Conservation (phyloP, 2,888 invertebrate species). For the Tubulanus polymorphus region DNA sequence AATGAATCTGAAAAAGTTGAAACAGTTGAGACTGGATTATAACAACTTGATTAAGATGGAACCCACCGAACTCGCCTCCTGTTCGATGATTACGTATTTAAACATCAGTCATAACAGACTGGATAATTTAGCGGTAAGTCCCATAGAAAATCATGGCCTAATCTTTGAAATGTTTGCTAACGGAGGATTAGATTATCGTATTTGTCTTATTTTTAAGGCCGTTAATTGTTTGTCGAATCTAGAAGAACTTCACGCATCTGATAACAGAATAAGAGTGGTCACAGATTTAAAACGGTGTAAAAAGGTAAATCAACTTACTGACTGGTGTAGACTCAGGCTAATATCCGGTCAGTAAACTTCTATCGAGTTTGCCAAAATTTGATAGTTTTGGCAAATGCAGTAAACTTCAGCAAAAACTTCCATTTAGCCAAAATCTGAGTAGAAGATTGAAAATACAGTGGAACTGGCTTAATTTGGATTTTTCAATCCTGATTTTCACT, state of each 20-base stretch:
- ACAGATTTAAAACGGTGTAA: conserved; percentile 39
- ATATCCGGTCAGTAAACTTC: no score
- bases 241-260: conserved; percentile 39
- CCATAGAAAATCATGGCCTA: no score
- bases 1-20: conserved; percentile 31
- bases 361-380: no score
- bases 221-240: conserved; percentile 43
- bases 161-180: no score
- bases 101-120: conserved; percentile 45
- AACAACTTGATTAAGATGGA: conserved; percentile 40
- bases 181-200: no score
- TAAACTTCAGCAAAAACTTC: no score
- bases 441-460: no score
- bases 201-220: conserved; percentile 37
- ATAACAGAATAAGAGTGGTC: conserved; percentile 34
- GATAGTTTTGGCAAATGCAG: no score
- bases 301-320: conserved; percentile 24
- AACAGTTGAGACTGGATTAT: conserved; percentile 40
- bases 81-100: conserved; percentile 37
- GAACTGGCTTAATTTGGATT: no score
- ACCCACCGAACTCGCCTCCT: conserved; percentile 34
- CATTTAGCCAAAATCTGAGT: no score
- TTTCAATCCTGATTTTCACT: no score
- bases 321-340: no score
- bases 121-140: conserved; percentile 41